Percentiles rank a stretch among this genome's conserved stretches.
Conservation (phyloP, 2,113 vertebrate genomes). For the Meriones unguiculatus region DNA sequence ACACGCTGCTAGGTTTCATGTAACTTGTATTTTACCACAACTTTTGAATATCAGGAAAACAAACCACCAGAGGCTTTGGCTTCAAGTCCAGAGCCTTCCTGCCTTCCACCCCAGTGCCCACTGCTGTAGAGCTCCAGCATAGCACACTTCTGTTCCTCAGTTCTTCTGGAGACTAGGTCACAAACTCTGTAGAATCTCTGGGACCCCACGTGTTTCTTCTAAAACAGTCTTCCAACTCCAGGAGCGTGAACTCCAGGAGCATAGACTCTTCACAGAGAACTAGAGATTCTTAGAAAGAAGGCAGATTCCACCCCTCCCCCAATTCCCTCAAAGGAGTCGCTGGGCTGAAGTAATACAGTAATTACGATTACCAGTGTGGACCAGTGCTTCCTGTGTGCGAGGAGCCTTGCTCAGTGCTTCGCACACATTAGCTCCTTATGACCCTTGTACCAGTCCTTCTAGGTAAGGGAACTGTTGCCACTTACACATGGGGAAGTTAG, state of each 20-base stretch:
- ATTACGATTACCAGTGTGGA: not conserved
- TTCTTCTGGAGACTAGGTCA: not conserved
- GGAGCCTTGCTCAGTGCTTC: not conserved
- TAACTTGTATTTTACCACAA: not conserved
- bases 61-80: not conserved
- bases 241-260: not conserved
- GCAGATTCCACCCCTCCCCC: not conserved
- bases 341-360: not conserved
- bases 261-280: not conserved
- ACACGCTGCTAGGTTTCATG: not conserved
- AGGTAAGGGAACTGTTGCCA: not conserved
- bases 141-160: not conserved
- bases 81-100: not conserved
- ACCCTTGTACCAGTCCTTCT: not conserved
- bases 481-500: not conserved
- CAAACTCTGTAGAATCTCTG: not conserved
- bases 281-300: conserved; percentile 48
- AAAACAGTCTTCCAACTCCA: not conserved
- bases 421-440: not conserved
- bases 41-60: not conserved
- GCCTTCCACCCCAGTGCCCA: fast-evolving
- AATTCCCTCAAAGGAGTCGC: not conserved
- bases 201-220: not conserved
- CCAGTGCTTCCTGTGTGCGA: conserved; percentile 1
- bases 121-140: not conserved